A percentile compares a stretch with the other conserved stretches of the same genome.
These are phyloP conservation scores for Rhopilema esculentum DNA, from an alignment of 30 jellyfish, hydroid and myxozoan species.

Conservation along the genomic window DNA sequence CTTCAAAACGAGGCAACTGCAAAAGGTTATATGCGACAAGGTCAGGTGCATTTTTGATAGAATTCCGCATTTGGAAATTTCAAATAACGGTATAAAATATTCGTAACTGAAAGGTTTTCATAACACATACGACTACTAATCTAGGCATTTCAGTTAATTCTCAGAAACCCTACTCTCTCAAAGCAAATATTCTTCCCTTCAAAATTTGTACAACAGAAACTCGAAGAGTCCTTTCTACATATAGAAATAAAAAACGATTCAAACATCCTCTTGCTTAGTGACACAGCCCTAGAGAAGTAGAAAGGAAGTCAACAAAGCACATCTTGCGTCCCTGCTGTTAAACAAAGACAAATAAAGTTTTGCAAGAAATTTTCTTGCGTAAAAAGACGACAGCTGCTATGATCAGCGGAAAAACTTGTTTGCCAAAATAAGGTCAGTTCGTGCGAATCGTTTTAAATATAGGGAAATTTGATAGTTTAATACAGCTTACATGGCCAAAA, in stretches of 20 bases:
- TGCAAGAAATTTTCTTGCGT: neutral
- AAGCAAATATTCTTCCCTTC: neutral
- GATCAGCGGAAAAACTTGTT: neutral
- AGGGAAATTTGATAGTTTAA: neutral
- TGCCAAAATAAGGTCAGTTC: neutral
- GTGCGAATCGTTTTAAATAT: neutral
- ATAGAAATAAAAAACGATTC: neutral
- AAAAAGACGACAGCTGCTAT: neutral
- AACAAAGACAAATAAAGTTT: slow-evolving; percentile 29
- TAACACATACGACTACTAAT: too few species aligned
- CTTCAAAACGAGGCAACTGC: neutral
- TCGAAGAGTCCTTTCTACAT: neutral
- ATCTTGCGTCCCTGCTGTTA: slow-evolving; percentile 27
- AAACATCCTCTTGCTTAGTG: neutral
- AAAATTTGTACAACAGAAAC: neutral
- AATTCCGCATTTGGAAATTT: too few species aligned
- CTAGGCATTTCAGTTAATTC: too few species aligned
- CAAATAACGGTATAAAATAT: too few species aligned
- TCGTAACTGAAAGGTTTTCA: too few species aligned
- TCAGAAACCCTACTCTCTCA: too few species aligned
- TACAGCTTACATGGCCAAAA: neutral
- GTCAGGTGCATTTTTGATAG: neutral
- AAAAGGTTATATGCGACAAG: neutral
- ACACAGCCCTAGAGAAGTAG: neutral
- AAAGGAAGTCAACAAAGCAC: neutral